Evolutionary conservation across 1,140 invertebrate genomes (phyloP), one percentile per base, ranked within the genome.

Genomic region (Panagrolaimus sp.): DNA sequence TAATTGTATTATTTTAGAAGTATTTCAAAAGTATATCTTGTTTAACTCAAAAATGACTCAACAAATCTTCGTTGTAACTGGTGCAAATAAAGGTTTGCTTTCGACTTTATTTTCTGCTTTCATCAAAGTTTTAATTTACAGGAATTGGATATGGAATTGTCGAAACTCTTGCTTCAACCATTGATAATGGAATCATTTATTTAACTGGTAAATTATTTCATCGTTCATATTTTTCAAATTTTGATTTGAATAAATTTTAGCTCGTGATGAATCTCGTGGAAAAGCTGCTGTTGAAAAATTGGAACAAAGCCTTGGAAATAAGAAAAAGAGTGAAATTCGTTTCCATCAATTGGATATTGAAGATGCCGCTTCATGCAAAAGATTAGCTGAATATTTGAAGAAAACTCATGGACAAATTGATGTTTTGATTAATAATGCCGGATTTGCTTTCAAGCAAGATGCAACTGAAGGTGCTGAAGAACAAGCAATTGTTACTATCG

Each of bases 141-240:
- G 32, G 32, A n/a, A 64, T 64, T 64, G 63, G 63, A 28, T 28
- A 21, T 64, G 63, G 17, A n/a, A 64, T 64, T 12, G 43, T 64
- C 8, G 28, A 43, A 9, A 43, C 15, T 15, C n/a, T 64, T n/a
- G 17, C 28, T 43, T n/a, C 17, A 1, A 64, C 26, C 0, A 43
- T 43, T 17, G 28, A 8, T 1, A 2, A 38, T 8, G 14, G 21
- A 43, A 17, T 64, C 14, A 64, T 64, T 43, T 43, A 64, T 14
- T 38, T 64, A 12, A 64, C 63, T 6, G 63, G 28, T 64, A 28
- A 3, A 6, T 64, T 58, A 10, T 10, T 1, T 21, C 7, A 8
- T 52, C 10, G 28, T 58, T 0, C 21, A 58, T 21, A 58, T 2
- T 6, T 8, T 12, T 58, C 14, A 58, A 2, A 24, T 58, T 21